Evolutionary conservation across 1,140 invertebrate species (phyloP), one percentile per base, ranked within the genome.

Genomic region (Pomphorhynchus laevis): DNA sequence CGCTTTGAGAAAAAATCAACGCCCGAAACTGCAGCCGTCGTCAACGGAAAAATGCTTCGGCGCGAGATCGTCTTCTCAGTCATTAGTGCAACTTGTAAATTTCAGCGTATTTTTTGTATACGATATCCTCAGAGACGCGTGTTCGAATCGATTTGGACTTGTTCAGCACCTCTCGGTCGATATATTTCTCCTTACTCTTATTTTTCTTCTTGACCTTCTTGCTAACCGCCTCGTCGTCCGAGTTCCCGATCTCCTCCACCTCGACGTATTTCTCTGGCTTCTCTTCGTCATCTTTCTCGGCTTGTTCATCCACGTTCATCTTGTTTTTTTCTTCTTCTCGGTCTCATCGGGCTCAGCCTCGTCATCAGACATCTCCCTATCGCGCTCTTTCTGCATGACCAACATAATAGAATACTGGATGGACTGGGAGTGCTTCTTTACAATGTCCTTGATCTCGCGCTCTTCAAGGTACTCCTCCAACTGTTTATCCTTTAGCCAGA

Each of bases 381-480:
- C 34, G 3, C 33, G 45, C 51, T 64, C 63, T 52, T 74, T 84
- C 53, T 74, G 80, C 27, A 70, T 66, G 82, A 82, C 95, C 49
- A 98, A 55, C 53, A 76, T 76, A 50, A 98, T 95, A 17, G 76
- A 74, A 64, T 95, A 98, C 57, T 93, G 93, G 49, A 98, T 98
- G 57, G 98, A 98, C 61, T 98, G 86, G 1, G 77, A 89, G 57
- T 98, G 98, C 58, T 93, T 95, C 54, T 74, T 75, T 20, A 98
- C 71, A 4, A 98, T 60, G 45, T 70, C 69, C 46, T 69, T 71
- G 14, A 98, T 65, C 3, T 77, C 84, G 47, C 79, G 71, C 39
- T 73, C 64, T 57, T 95, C 79, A 43, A 95, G 56, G 61, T 75
- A 95, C 57, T 95, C 84, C 46, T 69, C 63, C 6, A 84, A 82